Percentiles rank a stretch among this genome's conserved stretches.
These are phyloP conservation scores for Apostichopus californicus DNA, from an alignment of 35 echinoderm and acorn worm genomes.

Conservation along the genomic window DNA sequence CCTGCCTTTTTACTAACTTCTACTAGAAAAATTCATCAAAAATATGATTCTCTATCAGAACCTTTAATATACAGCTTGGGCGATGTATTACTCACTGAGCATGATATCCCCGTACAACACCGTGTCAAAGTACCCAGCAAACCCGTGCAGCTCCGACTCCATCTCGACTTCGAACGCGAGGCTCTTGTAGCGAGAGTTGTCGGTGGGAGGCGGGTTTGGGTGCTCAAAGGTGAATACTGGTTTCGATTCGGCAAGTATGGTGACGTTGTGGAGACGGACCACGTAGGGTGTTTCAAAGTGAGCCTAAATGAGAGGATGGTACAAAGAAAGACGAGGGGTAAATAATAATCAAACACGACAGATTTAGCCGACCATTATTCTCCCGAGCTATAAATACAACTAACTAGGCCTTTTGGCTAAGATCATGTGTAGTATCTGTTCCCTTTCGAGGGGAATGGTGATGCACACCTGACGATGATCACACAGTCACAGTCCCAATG, in stretches of 20 bases:
- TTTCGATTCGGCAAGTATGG: conserved; percentile 76
- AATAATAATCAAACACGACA: not conserved
- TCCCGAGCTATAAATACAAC: not conserved
- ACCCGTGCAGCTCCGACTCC: conserved; percentile 87
- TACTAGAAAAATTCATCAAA: too few species aligned
- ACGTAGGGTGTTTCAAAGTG: conserved; percentile 99
- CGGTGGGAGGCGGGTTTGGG: conserved; percentile 69
- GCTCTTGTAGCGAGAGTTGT: conserved; percentile 87
- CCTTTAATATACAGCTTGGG: too few species aligned
- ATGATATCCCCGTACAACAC: conserved; percentile 91
- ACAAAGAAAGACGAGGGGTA: too few species aligned
- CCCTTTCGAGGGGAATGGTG: too few species aligned
- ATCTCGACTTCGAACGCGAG: conserved; percentile 73
- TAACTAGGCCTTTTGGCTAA: too few species aligned
- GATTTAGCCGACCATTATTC: too few species aligned
- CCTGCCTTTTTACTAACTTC: too few species aligned
- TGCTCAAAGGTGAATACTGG: conserved; percentile 89
- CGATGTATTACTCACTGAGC: conserved; percentile 75
- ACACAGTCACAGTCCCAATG: too few species aligned
- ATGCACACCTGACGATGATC: too few species aligned
- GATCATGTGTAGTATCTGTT: too few species aligned
- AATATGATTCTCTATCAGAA: too few species aligned
- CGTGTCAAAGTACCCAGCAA: conserved; percentile 99
- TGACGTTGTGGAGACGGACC: conserved; percentile 91
- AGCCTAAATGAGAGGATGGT: conserved; percentile 44